phyloP scores from a whole-genome alignment of 2,888 invertebrate species.

The Xanthia icteritia region DNA sequence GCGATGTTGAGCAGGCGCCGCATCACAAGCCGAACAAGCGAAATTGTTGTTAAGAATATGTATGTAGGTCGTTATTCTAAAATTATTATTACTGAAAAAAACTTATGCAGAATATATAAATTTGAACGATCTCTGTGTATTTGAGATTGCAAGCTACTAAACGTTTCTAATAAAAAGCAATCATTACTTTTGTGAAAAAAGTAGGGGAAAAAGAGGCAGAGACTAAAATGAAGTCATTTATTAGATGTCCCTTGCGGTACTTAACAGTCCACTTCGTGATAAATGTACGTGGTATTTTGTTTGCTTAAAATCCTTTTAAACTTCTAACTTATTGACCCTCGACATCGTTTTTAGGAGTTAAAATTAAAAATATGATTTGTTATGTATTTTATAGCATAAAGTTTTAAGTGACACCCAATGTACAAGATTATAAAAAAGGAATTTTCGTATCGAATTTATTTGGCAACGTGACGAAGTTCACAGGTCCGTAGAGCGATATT shows the following conservation, averaged over 20 bases:
- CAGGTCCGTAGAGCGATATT: slow-evolving; percentile 15
- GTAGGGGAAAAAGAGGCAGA: slow-evolving; percentile 44
- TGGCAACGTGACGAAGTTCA: neutral
- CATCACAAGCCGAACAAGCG: slow-evolving; percentile 35
- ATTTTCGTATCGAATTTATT: neutral
- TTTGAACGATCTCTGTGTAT: neutral
- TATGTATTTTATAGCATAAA: neutral
- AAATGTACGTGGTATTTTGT: slow-evolving; percentile 38
- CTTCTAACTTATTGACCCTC: slow-evolving; percentile 25
- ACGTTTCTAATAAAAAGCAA: slow-evolving; percentile 26
- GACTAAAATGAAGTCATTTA: slow-evolving; percentile 66
- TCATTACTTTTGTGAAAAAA: slow-evolving; percentile 35
- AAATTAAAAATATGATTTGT: neutral
- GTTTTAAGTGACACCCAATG: slow-evolving; percentile 1
- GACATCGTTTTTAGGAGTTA: neutral
- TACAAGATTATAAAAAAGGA: slow-evolving; percentile 21
- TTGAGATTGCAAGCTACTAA: neutral
- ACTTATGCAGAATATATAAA: too few species aligned
- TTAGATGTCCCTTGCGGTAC: slow-evolving; percentile 54
- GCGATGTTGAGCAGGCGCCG: slow-evolving; percentile 57
- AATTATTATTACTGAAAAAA: neutral
- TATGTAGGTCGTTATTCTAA: neutral
- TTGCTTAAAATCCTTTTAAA: slow-evolving; percentile 19
- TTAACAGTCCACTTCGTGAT: slow-evolving; percentile 43
- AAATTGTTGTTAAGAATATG: neutral